Base-by-base conservation (phyloP, 2,888 invertebrate species). In the Nephrotoma appendiculata region DNA sequence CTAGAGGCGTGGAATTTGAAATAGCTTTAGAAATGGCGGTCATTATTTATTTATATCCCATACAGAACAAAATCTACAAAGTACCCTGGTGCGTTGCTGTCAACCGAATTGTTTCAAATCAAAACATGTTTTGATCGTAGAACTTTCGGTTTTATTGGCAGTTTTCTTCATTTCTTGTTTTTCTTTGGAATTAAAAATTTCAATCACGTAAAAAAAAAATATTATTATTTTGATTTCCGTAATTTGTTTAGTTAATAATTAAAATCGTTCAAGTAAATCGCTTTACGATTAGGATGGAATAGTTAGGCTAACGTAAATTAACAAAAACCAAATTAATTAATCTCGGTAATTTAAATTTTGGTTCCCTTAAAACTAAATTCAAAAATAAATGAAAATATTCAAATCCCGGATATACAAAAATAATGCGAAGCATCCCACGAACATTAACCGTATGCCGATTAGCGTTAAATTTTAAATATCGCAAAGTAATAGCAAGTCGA, bases 401-500 rank as follows among this genome's bases (percentile, higher is more conserved):
- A 9, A 6, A 6, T 15, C 1, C 7, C 1, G 15, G 48, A 57
- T 15, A n/a, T 15, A 57, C 11, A 15, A 15, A 7, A 57, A 15
- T 57, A 48, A 57, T 57, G 52, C 52, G 7, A 57, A 15, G 11
- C 6, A 15, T 57, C 5, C 52, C 15, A 57, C n/a, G 52, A 15
- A 57, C 52, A 15, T 57, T 57, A 15, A 57, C 52, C 2, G 6
- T 57, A 57, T 57, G 52, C 52, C 52, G 52, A 19, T n/a, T 57
- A 15, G 52, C 52, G 19, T 11, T 57, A 15, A 57, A 57, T 15
- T 6, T 57, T 15, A 57, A 57, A 15, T 57, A 57, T 57, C 52
- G 52, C 15, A 57, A 57, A 57, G 1, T 15, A 57, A 57, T 57
- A 57, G 6, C 86, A 88, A 88, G 87, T 86, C 43, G 88, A 57